Evolutionary conservation across 2,888 invertebrate species (phyloP).

Genomic region (Malacosoma neustria): DNA sequence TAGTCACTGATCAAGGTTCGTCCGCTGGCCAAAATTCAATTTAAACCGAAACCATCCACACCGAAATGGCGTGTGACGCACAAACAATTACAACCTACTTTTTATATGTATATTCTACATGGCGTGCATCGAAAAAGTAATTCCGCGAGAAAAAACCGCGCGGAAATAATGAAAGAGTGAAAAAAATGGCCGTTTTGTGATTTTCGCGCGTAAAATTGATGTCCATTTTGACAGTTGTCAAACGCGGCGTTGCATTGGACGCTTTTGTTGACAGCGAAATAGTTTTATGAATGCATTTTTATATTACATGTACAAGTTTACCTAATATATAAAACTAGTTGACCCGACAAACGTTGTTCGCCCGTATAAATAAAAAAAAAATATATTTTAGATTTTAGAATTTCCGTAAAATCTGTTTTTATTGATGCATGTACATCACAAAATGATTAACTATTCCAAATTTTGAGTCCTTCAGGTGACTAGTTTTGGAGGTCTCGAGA

Average conservation of each 20-base stretch:
- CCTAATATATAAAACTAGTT: too few species aligned
- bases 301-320: too few species aligned
- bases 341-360: too few species aligned
- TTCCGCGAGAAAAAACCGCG: conserved; percentile 48
- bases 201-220: conserved; percentile 58
- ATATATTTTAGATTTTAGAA: too few species aligned
- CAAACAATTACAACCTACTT: conserved; percentile 62
- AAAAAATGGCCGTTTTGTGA: conserved; percentile 55
- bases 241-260: conserved; percentile 39
- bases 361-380: too few species aligned
- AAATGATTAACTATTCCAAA: too few species aligned
- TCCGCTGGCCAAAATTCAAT: conserved; percentile 63
- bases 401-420: too few species aligned
- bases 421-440: too few species aligned
- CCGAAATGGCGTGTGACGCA: conserved; percentile 49
- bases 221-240: conserved; percentile 70
- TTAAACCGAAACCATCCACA: conserved; percentile 43
- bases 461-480: too few species aligned
- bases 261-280: conserved; percentile 11
- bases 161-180: conserved; percentile 29
- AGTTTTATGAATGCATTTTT: too few species aligned
- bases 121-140: conserved; percentile 65
- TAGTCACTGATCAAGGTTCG: conserved; percentile 45
- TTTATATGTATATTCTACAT: background rate
- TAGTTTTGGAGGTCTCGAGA: too few species aligned